A percentile compares a stretch with the other conserved stretches of the same genome.
These are phyloP conservation scores for Orientallactaga bullata DNA, from an alignment of 2,113 vertebrate species.

Conservation along the genomic window DNA sequence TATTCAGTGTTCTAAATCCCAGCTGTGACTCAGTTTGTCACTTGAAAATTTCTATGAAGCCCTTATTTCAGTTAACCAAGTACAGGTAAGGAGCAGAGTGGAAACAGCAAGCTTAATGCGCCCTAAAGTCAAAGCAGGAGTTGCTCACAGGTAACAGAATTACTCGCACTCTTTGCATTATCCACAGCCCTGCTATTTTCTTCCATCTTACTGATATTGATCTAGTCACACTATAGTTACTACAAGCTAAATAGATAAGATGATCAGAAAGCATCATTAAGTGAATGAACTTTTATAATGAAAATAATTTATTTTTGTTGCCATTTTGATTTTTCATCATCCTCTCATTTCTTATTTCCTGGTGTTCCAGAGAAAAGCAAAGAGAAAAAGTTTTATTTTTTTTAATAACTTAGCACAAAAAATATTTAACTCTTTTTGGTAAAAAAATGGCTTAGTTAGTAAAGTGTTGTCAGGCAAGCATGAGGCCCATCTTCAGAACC, in stretches of 20 bases:
- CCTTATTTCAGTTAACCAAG: background rate
- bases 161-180: background rate
- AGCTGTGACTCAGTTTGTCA: background rate
- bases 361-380: background rate
- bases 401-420: background rate
- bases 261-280: background rate
- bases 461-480: too few relatives aligned
- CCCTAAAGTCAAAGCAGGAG: slow-evolving; percentile 22
- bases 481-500: too few relatives aligned
- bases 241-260: background rate
- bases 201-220: background rate
- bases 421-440: background rate
- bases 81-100: background rate
- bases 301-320: background rate
- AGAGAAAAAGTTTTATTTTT: too few relatives aligned
- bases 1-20: background rate
- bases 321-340: background rate
- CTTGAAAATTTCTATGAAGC: slow-evolving; percentile 17
- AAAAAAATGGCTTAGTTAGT: too few relatives aligned
- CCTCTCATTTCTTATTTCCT: background rate
- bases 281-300: background rate
- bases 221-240: background rate
- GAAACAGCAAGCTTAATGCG: background rate
- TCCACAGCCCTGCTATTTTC: background rate
- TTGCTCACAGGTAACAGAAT: background rate